A percentile compares a stretch with the other conserved stretches of the same genome.
phyloP scores from a whole-genome alignment of 2,888 invertebrate species.

The Frankliniella intonsa region DNA sequence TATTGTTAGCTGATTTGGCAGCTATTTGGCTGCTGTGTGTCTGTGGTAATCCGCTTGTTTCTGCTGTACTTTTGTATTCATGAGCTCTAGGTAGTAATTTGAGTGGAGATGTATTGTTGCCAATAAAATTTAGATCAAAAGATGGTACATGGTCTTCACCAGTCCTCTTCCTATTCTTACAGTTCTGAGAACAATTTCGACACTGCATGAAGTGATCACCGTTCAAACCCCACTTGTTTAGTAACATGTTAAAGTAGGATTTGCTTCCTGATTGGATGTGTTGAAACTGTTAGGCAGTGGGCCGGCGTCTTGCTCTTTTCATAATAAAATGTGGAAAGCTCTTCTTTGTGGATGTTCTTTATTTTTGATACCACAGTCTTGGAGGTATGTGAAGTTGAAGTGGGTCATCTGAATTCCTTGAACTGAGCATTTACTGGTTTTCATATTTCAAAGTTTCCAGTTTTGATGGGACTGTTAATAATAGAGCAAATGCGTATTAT shows the following conservation, averaged over 20 bases:
- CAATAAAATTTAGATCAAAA: neutral
- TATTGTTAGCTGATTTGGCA: constrained; percentile 12
- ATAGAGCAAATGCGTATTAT: too few species aligned
- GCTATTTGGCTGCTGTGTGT: constrained; percentile 20
- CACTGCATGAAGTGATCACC: constrained; percentile 5
- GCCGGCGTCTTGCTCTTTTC: constrained; percentile 24
- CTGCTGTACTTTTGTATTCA: constrained; percentile 17
- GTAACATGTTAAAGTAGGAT: constrained; percentile 14
- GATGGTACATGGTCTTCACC: neutral
- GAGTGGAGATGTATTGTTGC: constrained; percentile 8
- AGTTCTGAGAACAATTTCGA: neutral
- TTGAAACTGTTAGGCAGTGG: constrained; percentile 9
- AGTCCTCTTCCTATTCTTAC: constrained; percentile 17
- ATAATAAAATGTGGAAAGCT: constrained; percentile 23
- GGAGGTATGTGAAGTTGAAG: too few species aligned
- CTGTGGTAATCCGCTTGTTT: constrained; percentile 22
- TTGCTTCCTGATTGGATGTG: constrained; percentile 14
- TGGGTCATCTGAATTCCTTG: too few species aligned
- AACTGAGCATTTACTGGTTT: too few species aligned
- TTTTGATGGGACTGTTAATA: too few species aligned
- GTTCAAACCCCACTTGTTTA: neutral
- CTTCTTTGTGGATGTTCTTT: constrained; percentile 8
- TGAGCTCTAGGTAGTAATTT: constrained; percentile 22
- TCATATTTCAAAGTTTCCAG: too few species aligned
- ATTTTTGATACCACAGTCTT: constrained; percentile 19